Evolutionary conservation across 2,888 invertebrate species (phyloP).

Genomic region (Deroplatys truncata): DNA sequence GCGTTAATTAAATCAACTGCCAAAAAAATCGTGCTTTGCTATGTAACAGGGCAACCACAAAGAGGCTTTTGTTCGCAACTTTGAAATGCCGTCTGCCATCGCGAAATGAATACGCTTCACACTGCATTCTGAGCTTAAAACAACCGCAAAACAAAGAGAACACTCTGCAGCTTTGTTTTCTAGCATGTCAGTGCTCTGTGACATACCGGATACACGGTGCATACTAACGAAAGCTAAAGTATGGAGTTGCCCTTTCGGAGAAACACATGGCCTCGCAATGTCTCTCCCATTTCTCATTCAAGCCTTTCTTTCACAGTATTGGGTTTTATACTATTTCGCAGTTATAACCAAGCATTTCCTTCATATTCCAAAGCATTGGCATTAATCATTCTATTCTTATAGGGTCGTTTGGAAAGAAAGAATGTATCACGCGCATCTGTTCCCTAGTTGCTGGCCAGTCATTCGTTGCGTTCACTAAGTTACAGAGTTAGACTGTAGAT

Average conservation of each 20-base stretch:
- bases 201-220: neutral
- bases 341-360: neutral
- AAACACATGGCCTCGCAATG: neutral
- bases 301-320: neutral
- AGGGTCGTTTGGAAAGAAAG: no score
- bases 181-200: neutral
- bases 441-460: no score
- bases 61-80: neutral
- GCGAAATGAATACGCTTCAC: neutral
- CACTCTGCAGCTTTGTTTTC: neutral
- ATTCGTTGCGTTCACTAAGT: no score
- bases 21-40: neutral
- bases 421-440: no score
- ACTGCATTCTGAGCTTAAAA: neutral
- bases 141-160: neutral
- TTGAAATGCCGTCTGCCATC: neutral
- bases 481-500: no score
- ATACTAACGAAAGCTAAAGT: neutral
- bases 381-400: no score
- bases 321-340: neutral
- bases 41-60: neutral
- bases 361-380: no score
- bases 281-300: neutral
- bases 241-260: neutral
- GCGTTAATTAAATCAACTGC: neutral